Conservation (phyloP, 2,797 vertebrate species). For the Cebuella pygmaea region DNA sequence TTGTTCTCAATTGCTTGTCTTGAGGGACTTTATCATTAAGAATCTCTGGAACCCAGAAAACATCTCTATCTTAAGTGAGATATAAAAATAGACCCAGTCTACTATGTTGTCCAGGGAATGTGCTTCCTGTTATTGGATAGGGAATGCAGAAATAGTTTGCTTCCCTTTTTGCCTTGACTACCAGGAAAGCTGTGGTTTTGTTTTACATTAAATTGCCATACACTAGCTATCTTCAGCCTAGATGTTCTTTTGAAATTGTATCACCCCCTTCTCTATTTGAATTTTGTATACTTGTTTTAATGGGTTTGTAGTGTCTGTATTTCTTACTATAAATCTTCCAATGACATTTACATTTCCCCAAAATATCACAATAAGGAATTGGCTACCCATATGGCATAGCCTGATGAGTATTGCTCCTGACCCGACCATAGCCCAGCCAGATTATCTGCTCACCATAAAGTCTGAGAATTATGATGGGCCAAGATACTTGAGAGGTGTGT, state of each 20-base stretch:
- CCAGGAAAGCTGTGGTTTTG: neutral
- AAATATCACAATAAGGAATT: neutral
- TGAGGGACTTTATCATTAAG: neutral
- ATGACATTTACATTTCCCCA: neutral
- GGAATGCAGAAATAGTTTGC: neutral
- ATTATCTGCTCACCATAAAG: neutral
- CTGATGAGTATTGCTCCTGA: neutral
- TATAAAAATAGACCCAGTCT: neutral
- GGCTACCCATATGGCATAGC: neutral
- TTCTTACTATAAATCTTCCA: neutral
- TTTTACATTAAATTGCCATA: neutral
- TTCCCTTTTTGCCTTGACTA: conserved; percentile 17
- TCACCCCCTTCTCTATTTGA: neutral
- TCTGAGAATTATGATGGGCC: neutral
- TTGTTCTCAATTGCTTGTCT: neutral
- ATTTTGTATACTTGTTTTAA: neutral
- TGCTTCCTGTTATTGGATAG: neutral
- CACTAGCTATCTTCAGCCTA: neutral
- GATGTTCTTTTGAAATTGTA: neutral
- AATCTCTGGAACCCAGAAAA: neutral
- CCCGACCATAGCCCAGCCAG: neutral
- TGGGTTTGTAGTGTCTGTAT: neutral
- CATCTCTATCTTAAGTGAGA: conserved; percentile 14
- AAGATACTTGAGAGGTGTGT: neutral
- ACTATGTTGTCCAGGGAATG: neutral